Conservation (phyloP, 2,888 invertebrate genomes). For the Ornithoptera alexandrae region DNA sequence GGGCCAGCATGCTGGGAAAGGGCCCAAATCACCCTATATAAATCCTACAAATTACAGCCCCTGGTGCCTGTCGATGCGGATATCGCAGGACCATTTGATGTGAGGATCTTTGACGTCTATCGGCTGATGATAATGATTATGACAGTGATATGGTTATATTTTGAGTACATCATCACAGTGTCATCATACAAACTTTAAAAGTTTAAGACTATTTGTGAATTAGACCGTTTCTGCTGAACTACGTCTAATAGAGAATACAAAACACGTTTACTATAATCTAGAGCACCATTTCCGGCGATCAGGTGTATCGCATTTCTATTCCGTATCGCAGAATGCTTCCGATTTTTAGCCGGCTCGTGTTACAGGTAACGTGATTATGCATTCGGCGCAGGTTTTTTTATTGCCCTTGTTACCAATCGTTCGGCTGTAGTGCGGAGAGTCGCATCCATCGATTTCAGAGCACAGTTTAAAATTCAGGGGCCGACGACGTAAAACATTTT, state of each 20-base stretch:
- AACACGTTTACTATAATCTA: not conserved
- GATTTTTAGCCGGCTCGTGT: not conserved
- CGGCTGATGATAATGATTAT: no score
- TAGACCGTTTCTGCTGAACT: no score
- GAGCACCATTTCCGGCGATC: not conserved
- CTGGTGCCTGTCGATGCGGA: no score
- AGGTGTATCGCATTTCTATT: not conserved
- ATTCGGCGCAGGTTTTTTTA: not conserved
- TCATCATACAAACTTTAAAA: no score
- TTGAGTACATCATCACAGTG: no score
- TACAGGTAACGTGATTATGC: not conserved
- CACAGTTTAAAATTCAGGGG: not conserved
- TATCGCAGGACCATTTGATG: no score
- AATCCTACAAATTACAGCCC: no score
- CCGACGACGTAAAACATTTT: not conserved
- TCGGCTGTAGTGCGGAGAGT: not conserved
- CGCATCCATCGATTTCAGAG: not conserved
- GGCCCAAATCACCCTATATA: no score
- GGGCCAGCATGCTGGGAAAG: no score
- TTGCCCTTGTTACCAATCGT: not conserved
- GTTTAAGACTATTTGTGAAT: no score
- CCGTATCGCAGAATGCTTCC: not conserved
- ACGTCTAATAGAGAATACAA: not conserved
- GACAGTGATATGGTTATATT: no score
- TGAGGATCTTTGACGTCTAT: no score